A percentile compares a stretch with the other conserved stretches of the same genome.
These are phyloP conservation scores for Equus quagga DNA, from an alignment of 2,113 vertebrate species.

Conservation along the genomic window DNA sequence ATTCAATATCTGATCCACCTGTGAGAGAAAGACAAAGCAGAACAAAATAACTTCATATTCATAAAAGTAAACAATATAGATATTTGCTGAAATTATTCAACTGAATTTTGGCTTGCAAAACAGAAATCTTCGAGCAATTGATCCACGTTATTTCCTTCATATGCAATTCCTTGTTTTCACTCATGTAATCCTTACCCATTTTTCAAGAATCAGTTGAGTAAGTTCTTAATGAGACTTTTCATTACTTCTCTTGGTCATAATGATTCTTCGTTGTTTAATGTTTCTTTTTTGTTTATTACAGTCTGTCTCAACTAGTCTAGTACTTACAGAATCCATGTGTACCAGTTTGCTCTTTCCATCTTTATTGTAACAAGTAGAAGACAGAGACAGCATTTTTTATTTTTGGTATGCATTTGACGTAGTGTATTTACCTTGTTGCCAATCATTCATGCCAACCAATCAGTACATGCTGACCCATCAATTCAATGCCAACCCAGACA, in stretches of 20 bases:
- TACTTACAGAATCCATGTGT: background rate
- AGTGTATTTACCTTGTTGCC: background rate
- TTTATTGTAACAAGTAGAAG: background rate
- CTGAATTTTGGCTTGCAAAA: background rate
- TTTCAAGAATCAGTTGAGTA: background rate
- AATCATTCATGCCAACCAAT: background rate
- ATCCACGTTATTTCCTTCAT: background rate
- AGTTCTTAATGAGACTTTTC: background rate
- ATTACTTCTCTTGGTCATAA: background rate
- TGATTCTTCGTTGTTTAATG: background rate
- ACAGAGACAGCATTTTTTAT: background rate
- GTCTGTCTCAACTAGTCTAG: background rate
- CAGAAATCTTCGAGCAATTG: background rate
- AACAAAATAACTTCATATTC: background rate
- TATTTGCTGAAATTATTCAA: background rate
- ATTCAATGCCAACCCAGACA: background rate
- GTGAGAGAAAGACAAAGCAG: slow-evolving; percentile 53
- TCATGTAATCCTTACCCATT: background rate
- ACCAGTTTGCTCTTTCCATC: background rate
- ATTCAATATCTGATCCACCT: slow-evolving; percentile 95
- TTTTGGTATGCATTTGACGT: background rate
- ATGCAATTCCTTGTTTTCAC: background rate
- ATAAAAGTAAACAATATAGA: background rate
- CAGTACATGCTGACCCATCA: background rate
- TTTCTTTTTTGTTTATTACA: background rate